Percentiles rank a stretch among this genome's conserved stretches.
Evolutionary conservation across 2,113 vertebrate genomes (phyloP).

Genomic region (Burhinus oedicnemus): DNA sequence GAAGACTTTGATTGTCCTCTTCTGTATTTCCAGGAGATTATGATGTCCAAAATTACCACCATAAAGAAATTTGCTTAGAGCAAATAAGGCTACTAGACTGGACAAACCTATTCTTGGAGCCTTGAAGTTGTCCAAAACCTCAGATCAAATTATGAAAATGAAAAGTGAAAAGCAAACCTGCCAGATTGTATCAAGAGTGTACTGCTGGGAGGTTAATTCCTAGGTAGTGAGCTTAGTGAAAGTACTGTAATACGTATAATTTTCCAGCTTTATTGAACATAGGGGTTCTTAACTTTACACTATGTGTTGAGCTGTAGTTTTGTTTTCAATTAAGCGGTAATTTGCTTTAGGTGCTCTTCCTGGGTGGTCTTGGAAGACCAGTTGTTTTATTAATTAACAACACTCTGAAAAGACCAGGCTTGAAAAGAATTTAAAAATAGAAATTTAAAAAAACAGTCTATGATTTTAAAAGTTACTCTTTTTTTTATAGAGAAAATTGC

Average conservation of each 20-base stretch:
- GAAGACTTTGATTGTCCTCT: neutral
- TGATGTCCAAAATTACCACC: neutral
- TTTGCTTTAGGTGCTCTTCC: neutral
- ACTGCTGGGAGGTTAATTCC: neutral
- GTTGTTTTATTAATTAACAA: neutral
- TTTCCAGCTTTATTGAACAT: neutral
- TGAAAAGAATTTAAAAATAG: neutral
- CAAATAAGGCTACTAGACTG: neutral
- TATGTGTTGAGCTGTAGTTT: neutral
- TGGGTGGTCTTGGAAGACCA: slow-evolving; percentile 4
- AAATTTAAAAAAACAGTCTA: neutral
- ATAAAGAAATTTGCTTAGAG: neutral
- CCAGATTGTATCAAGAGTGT: neutral
- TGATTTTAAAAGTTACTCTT: neutral
- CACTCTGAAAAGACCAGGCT: neutral
- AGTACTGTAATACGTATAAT: neutral
- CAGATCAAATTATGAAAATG: neutral
- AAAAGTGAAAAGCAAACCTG: neutral
- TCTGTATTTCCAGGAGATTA: neutral
- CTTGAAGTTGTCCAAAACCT: neutral
- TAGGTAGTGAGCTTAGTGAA: neutral
- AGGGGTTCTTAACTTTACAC: neutral
- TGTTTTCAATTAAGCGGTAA: neutral
- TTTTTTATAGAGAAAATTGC: neutral
- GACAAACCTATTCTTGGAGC: neutral